Conservation (phyloP, 2,113 vertebrate species). For the Lepus europaeus region DNA sequence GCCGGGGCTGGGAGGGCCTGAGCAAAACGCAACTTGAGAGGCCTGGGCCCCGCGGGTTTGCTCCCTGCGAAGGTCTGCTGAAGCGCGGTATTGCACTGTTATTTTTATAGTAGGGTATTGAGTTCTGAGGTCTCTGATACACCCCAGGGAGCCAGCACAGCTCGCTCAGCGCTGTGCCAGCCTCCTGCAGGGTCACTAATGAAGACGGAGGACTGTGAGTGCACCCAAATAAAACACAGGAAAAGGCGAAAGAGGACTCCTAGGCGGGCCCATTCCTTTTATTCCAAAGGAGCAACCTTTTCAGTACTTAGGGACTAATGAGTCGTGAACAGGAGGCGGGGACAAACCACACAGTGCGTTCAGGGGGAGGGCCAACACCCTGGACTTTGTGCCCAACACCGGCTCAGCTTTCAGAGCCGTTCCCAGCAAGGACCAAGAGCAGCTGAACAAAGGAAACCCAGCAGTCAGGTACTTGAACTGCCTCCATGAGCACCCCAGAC, state of each 20-base stretch:
- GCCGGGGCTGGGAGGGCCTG: slow-evolving; percentile 3
- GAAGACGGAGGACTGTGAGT: slow-evolving; percentile 74
- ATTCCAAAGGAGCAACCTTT: slow-evolving; percentile 68
- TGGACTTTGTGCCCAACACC: slow-evolving; percentile 28
- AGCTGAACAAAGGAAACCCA: slow-evolving; percentile 65
- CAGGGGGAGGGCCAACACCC: slow-evolving; percentile 29
- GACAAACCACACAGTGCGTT: slow-evolving; percentile 66
- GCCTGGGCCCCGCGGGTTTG: slow-evolving; percentile 62
- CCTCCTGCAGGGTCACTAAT: slow-evolving; percentile 75
- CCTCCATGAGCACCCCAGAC: slow-evolving; percentile 57
- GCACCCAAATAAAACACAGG: slow-evolving; percentile 82
- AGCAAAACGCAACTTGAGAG: slow-evolving; percentile 77
- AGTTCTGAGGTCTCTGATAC: slow-evolving; percentile 78
- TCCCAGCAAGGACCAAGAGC: slow-evolving; percentile 73
- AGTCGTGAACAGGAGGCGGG: slow-evolving; percentile 69
- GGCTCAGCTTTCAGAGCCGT: slow-evolving; percentile 37
- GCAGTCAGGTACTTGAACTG: slow-evolving; percentile 71
- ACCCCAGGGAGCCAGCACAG: slow-evolving; percentile 75
- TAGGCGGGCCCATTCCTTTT: slow-evolving; percentile 33
- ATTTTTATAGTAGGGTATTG: slow-evolving; percentile 78
- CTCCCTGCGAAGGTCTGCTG: slow-evolving; percentile 75
- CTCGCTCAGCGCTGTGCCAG: slow-evolving; percentile 68
- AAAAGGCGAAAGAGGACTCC: slow-evolving; percentile 64
- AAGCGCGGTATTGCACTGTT: slow-evolving; percentile 72
- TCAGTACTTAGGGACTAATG: slow-evolving; percentile 68